phyloP scores from a whole-genome alignment of 2,888 invertebrate species.

The Eupeodes luniger region DNA sequence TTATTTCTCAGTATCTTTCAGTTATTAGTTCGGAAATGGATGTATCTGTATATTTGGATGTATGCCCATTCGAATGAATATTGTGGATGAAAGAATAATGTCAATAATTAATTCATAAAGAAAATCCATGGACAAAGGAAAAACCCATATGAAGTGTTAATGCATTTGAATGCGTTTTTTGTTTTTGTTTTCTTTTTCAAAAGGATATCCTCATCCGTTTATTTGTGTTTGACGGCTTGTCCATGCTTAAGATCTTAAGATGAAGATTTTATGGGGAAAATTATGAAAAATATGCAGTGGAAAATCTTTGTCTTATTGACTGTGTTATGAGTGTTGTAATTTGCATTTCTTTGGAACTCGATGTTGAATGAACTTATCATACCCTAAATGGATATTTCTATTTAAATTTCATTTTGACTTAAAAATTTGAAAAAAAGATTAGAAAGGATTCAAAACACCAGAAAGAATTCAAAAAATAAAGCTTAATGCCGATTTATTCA shows the following conservation, averaged over 20 bases:
- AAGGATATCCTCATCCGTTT: slow-evolving; percentile 53
- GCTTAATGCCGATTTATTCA: no score
- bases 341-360: no score
- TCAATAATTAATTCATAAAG: slow-evolving; percentile 72
- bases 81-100: slow-evolving; percentile 5
- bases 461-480: no score
- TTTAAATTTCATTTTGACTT: no score
- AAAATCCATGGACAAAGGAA: slow-evolving; percentile 12
- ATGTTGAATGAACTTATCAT: no score
- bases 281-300: no score
- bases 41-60: not conserved
- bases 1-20: not conserved
- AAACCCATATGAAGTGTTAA: not conserved
- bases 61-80: slow-evolving; percentile 8
- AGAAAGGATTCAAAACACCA: no score
- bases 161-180: slow-evolving; percentile 9
- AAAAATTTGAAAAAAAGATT: no score
- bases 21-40: slow-evolving; percentile 22
- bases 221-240: slow-evolving; percentile 46
- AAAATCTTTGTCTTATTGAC: no score
- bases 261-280: not conserved
- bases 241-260: not conserved
- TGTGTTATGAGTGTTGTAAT: no score
- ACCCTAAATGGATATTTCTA: no score
- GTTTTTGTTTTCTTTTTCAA: not conserved